These are phyloP conservation scores for Limnephilus auricula DNA, from an alignment of 2,888 invertebrate genomes.

Conservation along the genomic window DNA sequence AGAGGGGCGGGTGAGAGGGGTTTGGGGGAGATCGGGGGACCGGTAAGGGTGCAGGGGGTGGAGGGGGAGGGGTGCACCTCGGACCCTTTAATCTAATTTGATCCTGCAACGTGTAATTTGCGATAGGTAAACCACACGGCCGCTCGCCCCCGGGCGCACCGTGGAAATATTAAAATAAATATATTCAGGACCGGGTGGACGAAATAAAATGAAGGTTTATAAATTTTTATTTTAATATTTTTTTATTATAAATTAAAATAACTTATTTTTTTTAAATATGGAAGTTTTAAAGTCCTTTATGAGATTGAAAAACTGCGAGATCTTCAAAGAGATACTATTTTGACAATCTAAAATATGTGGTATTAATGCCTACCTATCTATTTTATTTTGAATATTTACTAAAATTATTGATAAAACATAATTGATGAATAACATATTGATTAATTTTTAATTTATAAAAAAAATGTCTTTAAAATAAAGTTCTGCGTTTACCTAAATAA, in stretches of 20 bases:
- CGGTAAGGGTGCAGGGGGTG: not conserved
- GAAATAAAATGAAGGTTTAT: not conserved
- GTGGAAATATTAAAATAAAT: constrained; percentile 62
- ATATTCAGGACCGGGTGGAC: constrained; percentile 51
- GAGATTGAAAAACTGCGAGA: not conserved
- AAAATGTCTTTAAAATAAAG: not conserved
- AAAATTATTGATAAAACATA: not conserved
- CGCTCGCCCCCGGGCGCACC: constrained; percentile 49
- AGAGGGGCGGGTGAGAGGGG: constrained; percentile 16
- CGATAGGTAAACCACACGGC: constrained; percentile 63
- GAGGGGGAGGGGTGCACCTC: not conserved
- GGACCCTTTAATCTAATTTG: constrained; percentile 64
- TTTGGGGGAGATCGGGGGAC: not conserved
- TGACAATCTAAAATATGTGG: too few relatives aligned
- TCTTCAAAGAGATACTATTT: not conserved
- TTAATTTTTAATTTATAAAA: not conserved
- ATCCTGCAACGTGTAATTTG: constrained; percentile 65
- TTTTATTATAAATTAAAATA: not conserved
- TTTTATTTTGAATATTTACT: too few relatives aligned
- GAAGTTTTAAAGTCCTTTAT: not conserved
- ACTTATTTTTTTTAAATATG: not conserved
- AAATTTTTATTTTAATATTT: not conserved
- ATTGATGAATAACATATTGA: too few relatives aligned
- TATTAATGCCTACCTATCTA: too few relatives aligned
- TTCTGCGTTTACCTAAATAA: not conserved